Evolutionary conservation across 2,797 vertebrate genomes (phyloP), one percentile per base, ranked within the genome.

Genomic region (Gadopsis bispinosus): DNA sequence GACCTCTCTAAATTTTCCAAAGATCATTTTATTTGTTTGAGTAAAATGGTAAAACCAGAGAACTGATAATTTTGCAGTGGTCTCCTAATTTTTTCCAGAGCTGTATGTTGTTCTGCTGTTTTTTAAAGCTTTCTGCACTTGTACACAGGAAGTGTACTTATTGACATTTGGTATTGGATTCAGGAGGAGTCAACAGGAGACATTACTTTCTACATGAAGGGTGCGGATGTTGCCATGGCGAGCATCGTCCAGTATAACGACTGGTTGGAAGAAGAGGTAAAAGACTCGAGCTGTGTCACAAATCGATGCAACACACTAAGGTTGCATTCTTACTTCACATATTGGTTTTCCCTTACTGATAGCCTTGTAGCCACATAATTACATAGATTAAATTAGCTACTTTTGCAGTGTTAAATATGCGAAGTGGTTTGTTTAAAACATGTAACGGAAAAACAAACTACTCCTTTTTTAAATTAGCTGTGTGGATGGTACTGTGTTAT

Each of bases 141-240:
- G 7, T 41, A 0, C 0, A 51, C 7, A 55, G 26, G 16, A 62
- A 45, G 33, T 0, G 0, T n/a, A 3, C 16, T 64, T 7, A 65
- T 56, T 20, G 7, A 75, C 16, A 55, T 68, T 55, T 73, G 29
- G 58, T 1, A 20, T 76, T 59, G 77, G 5, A 70, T 91, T 31
- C 74, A 99, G 98, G 98, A 99, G 72, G 97, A 99, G 91, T 95
- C 96, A 55, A 97, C 97, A 0, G 97, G 97, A 59, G 97, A 99
- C 72, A 98, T 99, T 90, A 97, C 97, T 0, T 98, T 99, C 91
- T 99, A 99, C 79, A 97, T 99, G 97, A 99, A 99, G 88, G 98
- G 98, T 0, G 98, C 98, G 1, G 98, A 99, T 35, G 96, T 97
- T 58, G 97, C 96, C 43, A 99, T 99, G 98, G 95, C 97, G 60